Conservation (phyloP, 1,140 invertebrate species). For the Saccostrea echinata region DNA sequence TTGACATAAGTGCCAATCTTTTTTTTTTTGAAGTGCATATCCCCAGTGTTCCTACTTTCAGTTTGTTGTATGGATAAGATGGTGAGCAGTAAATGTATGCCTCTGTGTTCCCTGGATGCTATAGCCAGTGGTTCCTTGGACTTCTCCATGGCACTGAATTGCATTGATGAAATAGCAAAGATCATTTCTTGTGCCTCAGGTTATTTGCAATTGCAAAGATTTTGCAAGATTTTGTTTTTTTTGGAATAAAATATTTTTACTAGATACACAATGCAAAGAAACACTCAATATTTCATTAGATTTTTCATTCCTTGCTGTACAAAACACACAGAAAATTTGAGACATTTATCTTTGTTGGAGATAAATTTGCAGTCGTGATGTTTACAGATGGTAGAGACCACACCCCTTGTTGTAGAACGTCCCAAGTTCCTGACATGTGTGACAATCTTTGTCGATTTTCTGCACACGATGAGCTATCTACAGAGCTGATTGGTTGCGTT, state of each 20-base stretch:
- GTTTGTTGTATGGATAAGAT: constrained; percentile 41
- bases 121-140: neutral
- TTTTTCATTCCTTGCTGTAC: no score
- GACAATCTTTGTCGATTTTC: constrained; percentile 41
- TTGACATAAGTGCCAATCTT: no score
- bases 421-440: constrained; percentile 19
- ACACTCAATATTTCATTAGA: no score
- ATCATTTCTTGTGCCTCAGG: constrained; percentile 44
- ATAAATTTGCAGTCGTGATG: no score
- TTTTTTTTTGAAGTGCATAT: no score
- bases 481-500: constrained; percentile 36
- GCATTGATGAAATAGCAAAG: constrained; percentile 5
- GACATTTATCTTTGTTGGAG: no score
- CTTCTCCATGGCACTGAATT: constrained; percentile 6
- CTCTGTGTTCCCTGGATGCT: constrained; percentile 43
- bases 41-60: constrained; percentile 39
- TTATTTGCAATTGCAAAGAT: neutral
- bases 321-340: no score
- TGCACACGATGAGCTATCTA: neutral
- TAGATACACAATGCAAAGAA: no score
- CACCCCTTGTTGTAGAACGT: constrained; percentile 42
- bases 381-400: constrained; percentile 52
- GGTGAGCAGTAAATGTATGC: constrained; percentile 18
- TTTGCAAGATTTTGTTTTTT: neutral
- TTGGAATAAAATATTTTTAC: no score